phyloP scores from a whole-genome alignment of 53 echinoderm and acorn worm genomes.

The Luidia sarsii region DNA sequence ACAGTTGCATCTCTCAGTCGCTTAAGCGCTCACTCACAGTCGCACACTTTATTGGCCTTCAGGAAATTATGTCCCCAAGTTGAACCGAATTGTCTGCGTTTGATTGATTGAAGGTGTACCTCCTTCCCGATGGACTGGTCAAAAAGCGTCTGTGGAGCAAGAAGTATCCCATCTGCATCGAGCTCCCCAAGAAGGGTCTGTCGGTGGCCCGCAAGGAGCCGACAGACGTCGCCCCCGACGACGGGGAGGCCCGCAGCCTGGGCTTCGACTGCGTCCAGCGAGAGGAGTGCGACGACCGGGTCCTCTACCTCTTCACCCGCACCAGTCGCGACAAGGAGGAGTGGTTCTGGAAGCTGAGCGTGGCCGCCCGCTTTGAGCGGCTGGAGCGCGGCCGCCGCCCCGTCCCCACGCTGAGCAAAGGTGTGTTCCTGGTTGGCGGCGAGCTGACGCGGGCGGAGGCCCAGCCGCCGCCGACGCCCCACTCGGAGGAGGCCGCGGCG shows the following conservation, averaged over 20 bases:
- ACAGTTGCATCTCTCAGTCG: too few relatives aligned
- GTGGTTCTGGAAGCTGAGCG: constrained; percentile 96
- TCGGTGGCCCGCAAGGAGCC: constrained; percentile 59
- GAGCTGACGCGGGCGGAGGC: constrained; percentile 70
- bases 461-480: constrained; percentile 54
- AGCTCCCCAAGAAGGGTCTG: constrained; percentile 78
- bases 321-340: constrained; percentile 97
- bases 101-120: constrained; percentile 52
- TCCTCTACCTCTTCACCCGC: constrained; percentile 79
- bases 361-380: constrained; percentile 56
- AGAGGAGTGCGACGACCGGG: constrained; percentile 78
- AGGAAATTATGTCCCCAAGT: too few relatives aligned
- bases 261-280: constrained; percentile 89
- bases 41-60: too few relatives aligned
- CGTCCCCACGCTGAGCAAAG: constrained; percentile 81
- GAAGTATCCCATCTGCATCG: constrained; percentile 93
- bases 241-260: constrained; percentile 37
- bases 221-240: constrained; percentile 34
- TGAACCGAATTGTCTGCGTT: too few relatives aligned
- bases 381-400: constrained; percentile 62
- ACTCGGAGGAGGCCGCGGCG: constrained; percentile 65
- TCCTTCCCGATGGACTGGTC: constrained; percentile 85
- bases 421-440: constrained; percentile 70
- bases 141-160: constrained; percentile 95
- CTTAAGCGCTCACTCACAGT: too few relatives aligned